Conservation (phyloP, 2,888 invertebrate species). For the Exocentrus adspersus region DNA sequence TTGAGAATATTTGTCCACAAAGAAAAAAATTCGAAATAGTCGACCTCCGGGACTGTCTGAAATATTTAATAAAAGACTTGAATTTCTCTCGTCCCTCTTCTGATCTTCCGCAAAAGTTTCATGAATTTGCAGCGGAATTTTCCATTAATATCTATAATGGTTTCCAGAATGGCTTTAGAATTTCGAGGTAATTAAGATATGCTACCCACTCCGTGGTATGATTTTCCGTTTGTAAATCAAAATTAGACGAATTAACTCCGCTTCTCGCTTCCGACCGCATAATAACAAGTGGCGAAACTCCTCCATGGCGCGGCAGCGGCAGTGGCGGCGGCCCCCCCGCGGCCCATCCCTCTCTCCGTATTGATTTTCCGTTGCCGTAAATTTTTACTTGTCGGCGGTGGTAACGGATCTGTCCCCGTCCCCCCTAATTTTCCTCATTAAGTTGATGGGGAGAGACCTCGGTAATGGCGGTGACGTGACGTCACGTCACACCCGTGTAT, state of each 20-base stretch:
- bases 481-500: slow-evolving; percentile 15
- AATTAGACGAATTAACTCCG: background rate
- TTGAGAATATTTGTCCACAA: too few species aligned
- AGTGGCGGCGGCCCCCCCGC: background rate
- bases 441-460: background rate
- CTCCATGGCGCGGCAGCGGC: too few species aligned
- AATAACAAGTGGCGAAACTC: background rate
- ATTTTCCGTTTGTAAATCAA: background rate
- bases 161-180: too few species aligned
- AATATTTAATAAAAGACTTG: too few species aligned
- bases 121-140: too few species aligned
- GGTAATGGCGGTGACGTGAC: slow-evolving; percentile 1
- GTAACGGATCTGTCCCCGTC: slow-evolving; percentile 8
- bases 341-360: background rate
- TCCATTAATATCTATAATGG: too few species aligned
- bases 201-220: background rate
- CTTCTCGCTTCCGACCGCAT: background rate
- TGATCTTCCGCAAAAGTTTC: too few species aligned
- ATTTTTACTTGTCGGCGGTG: slow-evolving; percentile 23
- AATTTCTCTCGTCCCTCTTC: too few species aligned
- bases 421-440: slow-evolving; percentile 14
- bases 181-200: too few species aligned
- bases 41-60: too few species aligned
- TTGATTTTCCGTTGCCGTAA: slow-evolving; percentile 15
- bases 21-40: too few species aligned